These are phyloP conservation scores for Typhlichthys subterraneus DNA, from an alignment of 2,797 vertebrate genomes.

Conservation along the genomic window DNA sequence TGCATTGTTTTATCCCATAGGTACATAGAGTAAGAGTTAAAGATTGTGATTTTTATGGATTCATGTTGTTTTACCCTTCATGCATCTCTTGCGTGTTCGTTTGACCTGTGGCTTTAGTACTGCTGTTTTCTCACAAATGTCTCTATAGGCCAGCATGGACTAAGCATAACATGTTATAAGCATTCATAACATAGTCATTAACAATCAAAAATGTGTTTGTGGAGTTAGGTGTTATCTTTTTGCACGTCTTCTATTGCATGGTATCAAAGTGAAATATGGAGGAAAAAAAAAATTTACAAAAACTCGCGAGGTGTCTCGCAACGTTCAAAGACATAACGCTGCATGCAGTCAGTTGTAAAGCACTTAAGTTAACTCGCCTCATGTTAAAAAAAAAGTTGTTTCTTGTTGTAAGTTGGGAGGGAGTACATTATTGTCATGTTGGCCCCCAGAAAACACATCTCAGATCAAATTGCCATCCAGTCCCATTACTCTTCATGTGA, in stretches of 20 bases:
- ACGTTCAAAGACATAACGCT: slow-evolving; percentile 79
- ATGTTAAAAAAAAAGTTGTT: slow-evolving; percentile 55
- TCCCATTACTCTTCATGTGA: slow-evolving; percentile 50
- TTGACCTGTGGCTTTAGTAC: slow-evolving; percentile 86
- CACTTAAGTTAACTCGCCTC: slow-evolving; percentile 77
- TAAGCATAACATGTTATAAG: slow-evolving; percentile 86
- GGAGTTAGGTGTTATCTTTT: slow-evolving; percentile 88
- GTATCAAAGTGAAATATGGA: slow-evolving; percentile 84
- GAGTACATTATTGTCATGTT: slow-evolving; percentile 77
- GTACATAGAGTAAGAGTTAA: slow-evolving; percentile 83
- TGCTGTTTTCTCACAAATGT: slow-evolving; percentile 84
- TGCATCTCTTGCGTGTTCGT: slow-evolving; percentile 85
- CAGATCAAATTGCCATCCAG: slow-evolving; percentile 58
- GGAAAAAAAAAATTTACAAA: slow-evolving; percentile 63
- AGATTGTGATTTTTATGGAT: slow-evolving; percentile 84
- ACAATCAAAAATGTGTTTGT: slow-evolving; percentile 85
- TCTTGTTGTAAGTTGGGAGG: slow-evolving; percentile 73
- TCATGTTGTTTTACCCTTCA: slow-evolving; percentile 82
- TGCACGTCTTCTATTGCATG: slow-evolving; percentile 88
- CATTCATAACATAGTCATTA: slow-evolving; percentile 86
- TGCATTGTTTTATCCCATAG: slow-evolving; percentile 83
- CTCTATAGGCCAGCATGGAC: slow-evolving; percentile 86
- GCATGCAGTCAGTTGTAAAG: slow-evolving; percentile 81
- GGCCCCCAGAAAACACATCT: slow-evolving; percentile 66
- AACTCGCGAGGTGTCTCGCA: slow-evolving; percentile 71